These are phyloP conservation scores for Microtus pennsylvanicus DNA, from an alignment of 2,113 vertebrate species.

Conservation along the genomic window DNA sequence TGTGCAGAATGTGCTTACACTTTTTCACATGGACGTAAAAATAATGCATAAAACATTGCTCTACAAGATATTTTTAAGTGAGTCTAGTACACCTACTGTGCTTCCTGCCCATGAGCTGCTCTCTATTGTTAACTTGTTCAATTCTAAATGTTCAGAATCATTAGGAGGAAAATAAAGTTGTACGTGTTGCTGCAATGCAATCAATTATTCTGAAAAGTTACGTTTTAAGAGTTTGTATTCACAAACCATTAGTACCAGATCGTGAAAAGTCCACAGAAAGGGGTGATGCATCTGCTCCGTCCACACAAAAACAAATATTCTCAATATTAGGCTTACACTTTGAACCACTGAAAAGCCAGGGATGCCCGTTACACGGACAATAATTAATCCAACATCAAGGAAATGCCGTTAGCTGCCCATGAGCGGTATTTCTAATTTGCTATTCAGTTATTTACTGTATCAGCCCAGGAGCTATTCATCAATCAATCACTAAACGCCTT, in stretches of 20 bases:
- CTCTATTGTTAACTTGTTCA: slow-evolving; percentile 17
- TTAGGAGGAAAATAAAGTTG: slow-evolving; percentile 60
- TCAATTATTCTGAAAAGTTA: background rate
- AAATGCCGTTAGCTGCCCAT: slow-evolving; percentile 57
- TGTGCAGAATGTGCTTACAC: slow-evolving; percentile 71
- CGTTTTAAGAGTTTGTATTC: slow-evolving; percentile 53
- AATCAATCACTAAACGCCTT: slow-evolving; percentile 58
- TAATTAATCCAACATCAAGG: slow-evolving; percentile 39
- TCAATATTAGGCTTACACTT: slow-evolving; percentile 43
- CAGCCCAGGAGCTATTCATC: slow-evolving; percentile 45
- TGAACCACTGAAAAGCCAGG: slow-evolving; percentile 18
- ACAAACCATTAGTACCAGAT: slow-evolving; percentile 47
- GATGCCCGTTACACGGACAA: slow-evolving; percentile 36
- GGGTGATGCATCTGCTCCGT: background rate
- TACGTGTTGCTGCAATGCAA: slow-evolving; percentile 20
- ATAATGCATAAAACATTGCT: background rate
- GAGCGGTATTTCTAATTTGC: slow-evolving; percentile 56
- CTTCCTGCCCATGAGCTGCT: slow-evolving; percentile 6
- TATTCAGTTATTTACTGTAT: slow-evolving; percentile 55
- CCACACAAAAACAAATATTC: background rate
- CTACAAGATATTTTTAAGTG: background rate
- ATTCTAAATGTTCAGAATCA: slow-evolving; percentile 56
- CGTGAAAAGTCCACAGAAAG: slow-evolving; percentile 32
- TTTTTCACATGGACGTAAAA: background rate
- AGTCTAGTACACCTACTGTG: background rate